Percentiles rank a stretch among this genome's conserved stretches.
Conservation (phyloP, 2,113 vertebrate genomes). For the Atlantisia rogersi region DNA sequence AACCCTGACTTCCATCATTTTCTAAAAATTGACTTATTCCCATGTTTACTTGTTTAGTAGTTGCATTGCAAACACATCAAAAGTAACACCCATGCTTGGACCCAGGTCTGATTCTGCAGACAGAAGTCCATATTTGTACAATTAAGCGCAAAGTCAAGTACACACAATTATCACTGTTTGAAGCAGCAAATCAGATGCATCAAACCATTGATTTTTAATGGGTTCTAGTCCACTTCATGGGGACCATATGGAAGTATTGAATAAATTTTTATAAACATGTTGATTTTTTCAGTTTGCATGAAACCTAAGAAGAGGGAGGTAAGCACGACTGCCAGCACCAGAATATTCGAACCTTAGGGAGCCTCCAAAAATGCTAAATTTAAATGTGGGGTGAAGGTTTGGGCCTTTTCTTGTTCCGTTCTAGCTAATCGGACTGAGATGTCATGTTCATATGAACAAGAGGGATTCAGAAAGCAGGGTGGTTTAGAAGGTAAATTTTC, state of each 20-base stretch:
- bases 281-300: background rate
- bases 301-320: background rate
- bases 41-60: background rate
- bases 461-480: background rate
- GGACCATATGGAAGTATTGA: background rate
- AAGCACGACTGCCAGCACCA: background rate
- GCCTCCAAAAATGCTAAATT: background rate
- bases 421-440: background rate
- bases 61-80: background rate
- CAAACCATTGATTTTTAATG: background rate
- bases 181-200: background rate
- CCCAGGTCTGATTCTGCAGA: background rate
- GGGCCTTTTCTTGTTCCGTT: background rate
- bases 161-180: background rate
- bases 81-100: background rate
- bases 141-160: background rate
- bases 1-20: background rate
- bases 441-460: background rate
- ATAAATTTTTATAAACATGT: background rate
- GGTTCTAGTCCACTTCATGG: background rate
- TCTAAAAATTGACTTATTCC: background rate
- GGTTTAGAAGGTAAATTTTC: background rate
- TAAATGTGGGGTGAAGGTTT: background rate
- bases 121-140: background rate
- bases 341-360: background rate